Conservation (phyloP, 2,888 invertebrate species). For the Cryptus armator region DNA sequence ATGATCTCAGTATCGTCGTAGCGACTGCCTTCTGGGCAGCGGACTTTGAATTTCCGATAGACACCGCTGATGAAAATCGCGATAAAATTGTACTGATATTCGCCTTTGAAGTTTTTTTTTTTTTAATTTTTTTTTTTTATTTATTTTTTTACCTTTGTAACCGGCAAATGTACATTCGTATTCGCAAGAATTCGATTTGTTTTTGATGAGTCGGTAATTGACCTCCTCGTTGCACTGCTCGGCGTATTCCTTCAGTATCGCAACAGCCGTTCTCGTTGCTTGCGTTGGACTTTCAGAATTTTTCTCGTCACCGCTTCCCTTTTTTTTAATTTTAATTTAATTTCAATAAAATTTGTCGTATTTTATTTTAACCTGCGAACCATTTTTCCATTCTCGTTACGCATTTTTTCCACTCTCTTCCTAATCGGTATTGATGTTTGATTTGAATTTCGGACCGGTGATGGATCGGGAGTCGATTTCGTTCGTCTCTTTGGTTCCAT, state of each 20-base stretch:
- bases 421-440: not conserved
- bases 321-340: not conserved
- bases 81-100: not conserved
- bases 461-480: slow-evolving; percentile 18
- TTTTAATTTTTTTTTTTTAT: not conserved
- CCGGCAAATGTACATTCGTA: slow-evolving; percentile 73
- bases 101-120: not conserved
- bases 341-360: no score
- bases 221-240: slow-evolving; percentile 68
- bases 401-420: slow-evolving; percentile 24
- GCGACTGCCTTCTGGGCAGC: slow-evolving; percentile 70
- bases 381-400: slow-evolving; percentile 4
- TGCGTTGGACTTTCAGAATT: not conserved
- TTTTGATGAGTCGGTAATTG: slow-evolving; percentile 59
- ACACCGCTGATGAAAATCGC: slow-evolving; percentile 68
- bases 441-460: not conserved
- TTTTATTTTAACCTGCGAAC: not conserved
- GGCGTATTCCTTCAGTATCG: slow-evolving; percentile 72
- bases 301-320: slow-evolving; percentile 64
- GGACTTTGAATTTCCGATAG: slow-evolving; percentile 60
- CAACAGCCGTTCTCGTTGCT: slow-evolving; percentile 66
- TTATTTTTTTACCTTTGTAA: slow-evolving; percentile 67
- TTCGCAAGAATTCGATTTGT: slow-evolving; percentile 67
- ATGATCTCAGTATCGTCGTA: slow-evolving; percentile 68
- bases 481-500: slow-evolving; percentile 35